Conservation (phyloP, 2,888 invertebrate species). For the Dynastes grantii region DNA sequence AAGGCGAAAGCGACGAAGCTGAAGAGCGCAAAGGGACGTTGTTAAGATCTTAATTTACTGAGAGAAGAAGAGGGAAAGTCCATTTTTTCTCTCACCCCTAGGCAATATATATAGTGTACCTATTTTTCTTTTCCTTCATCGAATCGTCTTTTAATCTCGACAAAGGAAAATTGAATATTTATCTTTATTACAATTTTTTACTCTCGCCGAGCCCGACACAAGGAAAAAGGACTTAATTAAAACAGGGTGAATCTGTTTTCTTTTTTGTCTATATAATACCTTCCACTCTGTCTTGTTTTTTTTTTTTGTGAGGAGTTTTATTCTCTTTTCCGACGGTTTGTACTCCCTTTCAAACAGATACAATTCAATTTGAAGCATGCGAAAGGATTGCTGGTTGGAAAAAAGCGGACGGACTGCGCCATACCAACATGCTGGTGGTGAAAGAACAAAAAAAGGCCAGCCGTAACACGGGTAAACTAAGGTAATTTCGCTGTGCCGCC, state of each 20-base stretch:
- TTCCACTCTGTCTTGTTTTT: background rate
- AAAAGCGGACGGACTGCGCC: background rate
- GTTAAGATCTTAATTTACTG: constrained; percentile 22
- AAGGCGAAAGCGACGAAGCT: constrained; percentile 10
- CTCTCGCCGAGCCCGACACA: constrained; percentile 20
- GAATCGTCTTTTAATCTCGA: constrained; percentile 42
- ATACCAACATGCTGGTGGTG: background rate
- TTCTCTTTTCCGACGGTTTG: background rate
- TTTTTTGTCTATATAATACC: constrained; percentile 27
- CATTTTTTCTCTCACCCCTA: constrained; percentile 11
- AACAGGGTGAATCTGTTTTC: constrained; percentile 37
- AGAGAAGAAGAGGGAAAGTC: background rate
- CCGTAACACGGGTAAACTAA: background rate
- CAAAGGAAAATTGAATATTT: constrained; percentile 46
- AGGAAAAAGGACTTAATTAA: constrained; percentile 41
- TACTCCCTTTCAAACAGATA: background rate
- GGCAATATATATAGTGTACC: constrained; percentile 11
- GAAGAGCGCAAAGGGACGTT: constrained; percentile 1
- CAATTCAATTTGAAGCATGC: constrained; percentile 28
- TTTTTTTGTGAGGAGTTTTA: background rate
- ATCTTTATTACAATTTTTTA: constrained; percentile 46
- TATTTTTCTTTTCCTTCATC: constrained; percentile 40
- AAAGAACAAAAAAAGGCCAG: background rate
- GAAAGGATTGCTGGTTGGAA: constrained; percentile 20
- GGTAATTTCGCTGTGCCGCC: background rate